Percentiles rank a stretch among this genome's conserved stretches.
These are phyloP conservation scores for Drosophila rellima DNA, from an alignment of 2,888 invertebrate genomes.

Conservation along the genomic window DNA sequence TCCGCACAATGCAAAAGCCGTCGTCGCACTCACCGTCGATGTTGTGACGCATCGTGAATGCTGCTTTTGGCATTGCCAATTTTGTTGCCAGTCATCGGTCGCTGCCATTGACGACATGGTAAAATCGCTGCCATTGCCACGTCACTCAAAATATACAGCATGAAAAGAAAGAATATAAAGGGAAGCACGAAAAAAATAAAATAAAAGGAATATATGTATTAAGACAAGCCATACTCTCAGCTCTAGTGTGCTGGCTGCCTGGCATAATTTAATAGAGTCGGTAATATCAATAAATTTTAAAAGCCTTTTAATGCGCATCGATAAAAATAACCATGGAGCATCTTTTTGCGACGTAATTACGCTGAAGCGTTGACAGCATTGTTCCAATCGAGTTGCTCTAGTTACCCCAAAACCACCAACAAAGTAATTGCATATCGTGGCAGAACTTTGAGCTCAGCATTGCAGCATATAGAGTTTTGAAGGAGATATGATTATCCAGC, in stretches of 20 bases:
- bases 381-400: constrained; percentile 29
- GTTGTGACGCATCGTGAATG: constrained; percentile 21
- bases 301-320: constrained; percentile 80
- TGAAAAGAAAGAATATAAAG: constrained; percentile 31
- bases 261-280: constrained; percentile 81
- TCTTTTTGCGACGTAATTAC: constrained; percentile 70
- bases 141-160: constrained; percentile 71
- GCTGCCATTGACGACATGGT: constrained; percentile 77
- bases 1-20: constrained; percentile 44
- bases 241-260: constrained; percentile 43
- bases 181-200: constrained; percentile 9
- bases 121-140: constrained; percentile 77
- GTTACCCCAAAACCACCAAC: constrained; percentile 10
- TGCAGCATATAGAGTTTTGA: constrained; percentile 7
- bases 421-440: constrained; percentile 23
- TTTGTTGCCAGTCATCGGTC: constrained; percentile 77
- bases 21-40: constrained; percentile 8
- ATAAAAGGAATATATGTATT: constrained; percentile 12
- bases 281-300: constrained; percentile 82
- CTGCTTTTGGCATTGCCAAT: constrained; percentile 78
- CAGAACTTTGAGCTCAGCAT: constrained; percentile 6
- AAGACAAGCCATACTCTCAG: constrained; percentile 45
- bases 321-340: constrained; percentile 71
- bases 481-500: neutral
- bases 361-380: constrained; percentile 56